Percentiles rank a stretch among this genome's conserved stretches.
These are phyloP conservation scores for Proales similis DNA, from an alignment of 1,140 invertebrate species.

Conservation along the genomic window DNA sequence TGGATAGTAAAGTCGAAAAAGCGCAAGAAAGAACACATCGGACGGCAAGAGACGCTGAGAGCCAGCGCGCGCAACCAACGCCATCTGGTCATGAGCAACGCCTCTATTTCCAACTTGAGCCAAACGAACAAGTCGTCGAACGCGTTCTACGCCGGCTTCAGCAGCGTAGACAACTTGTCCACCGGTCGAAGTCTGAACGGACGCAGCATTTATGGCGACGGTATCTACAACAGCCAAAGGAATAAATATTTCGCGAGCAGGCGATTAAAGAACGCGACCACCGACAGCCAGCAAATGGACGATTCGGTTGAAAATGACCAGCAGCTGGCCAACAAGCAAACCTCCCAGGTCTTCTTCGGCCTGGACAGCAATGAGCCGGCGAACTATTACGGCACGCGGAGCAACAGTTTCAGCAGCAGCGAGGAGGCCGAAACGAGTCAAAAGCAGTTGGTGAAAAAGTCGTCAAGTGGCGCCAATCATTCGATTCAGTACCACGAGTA, in stretches of 20 bases:
- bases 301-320: background rate
- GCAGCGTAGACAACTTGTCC: background rate
- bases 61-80: conserved; percentile 22
- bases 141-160: background rate
- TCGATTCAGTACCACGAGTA: conserved; percentile 34
- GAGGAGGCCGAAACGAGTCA: too few relatives aligned
- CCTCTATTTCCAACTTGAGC: background rate
- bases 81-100: conserved; percentile 15
- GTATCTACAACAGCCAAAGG: conserved; percentile 27
- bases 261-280: too few relatives aligned
- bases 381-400: conserved; percentile 10
- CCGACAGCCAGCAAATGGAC: too few relatives aligned
- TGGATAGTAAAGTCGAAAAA: conserved; percentile 1
- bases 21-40: conserved; percentile 26
- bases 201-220: too few relatives aligned
- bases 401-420: too few relatives aligned
- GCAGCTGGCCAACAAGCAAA: conserved; percentile 8
- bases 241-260: conserved; percentile 32
- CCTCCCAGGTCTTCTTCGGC: too few relatives aligned
- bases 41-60: conserved; percentile 19
- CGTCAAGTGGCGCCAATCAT: background rate
- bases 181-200: background rate
- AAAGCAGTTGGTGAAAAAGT: background rate
- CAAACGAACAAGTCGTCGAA: background rate
- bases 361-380: background rate